These are phyloP conservation scores for Heliangelus exortis DNA, from an alignment of 2,797 vertebrate species.

Conservation along the genomic window DNA sequence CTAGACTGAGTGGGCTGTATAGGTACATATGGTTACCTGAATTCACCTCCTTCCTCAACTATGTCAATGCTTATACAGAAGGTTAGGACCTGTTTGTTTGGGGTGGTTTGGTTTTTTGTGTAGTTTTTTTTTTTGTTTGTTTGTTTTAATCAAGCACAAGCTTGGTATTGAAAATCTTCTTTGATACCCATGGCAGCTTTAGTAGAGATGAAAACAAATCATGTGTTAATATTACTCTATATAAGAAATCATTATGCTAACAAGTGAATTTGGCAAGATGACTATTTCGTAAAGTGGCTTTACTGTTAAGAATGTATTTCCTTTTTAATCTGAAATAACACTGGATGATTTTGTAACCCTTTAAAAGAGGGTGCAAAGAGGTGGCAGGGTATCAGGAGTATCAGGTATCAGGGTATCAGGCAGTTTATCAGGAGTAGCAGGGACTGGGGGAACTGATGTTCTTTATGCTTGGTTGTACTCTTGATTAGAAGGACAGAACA, in stretches of 20 bases:
- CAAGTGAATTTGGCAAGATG: conserved; percentile 35
- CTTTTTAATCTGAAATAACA: conserved; percentile 13
- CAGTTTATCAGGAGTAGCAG: background rate
- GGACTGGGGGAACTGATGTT: background rate
- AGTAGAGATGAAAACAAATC: background rate
- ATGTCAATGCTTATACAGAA: background rate
- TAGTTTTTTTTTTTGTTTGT: background rate
- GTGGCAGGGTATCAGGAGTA: background rate
- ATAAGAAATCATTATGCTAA: background rate
- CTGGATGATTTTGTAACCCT: conserved; percentile 32
- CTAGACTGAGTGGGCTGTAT: background rate
- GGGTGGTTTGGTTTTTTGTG: background rate
- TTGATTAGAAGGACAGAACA: background rate
- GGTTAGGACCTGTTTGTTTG: background rate
- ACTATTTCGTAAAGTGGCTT: conserved; percentile 49
- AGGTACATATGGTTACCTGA: background rate
- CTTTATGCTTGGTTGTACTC: background rate
- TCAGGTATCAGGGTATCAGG: background rate
- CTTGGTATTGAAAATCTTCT: conserved; percentile 2
- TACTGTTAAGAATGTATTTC: conserved; percentile 38
- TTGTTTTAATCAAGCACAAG: background rate
- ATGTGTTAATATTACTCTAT: background rate
- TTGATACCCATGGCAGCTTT: background rate
- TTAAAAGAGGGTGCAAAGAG: background rate
- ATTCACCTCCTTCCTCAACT: background rate